Percentiles rank a stretch among this genome's conserved stretches.
Conservation (phyloP, 37 sponge, comb jelly and placozoan genomes). For the Bolinopsis microptera region DNA sequence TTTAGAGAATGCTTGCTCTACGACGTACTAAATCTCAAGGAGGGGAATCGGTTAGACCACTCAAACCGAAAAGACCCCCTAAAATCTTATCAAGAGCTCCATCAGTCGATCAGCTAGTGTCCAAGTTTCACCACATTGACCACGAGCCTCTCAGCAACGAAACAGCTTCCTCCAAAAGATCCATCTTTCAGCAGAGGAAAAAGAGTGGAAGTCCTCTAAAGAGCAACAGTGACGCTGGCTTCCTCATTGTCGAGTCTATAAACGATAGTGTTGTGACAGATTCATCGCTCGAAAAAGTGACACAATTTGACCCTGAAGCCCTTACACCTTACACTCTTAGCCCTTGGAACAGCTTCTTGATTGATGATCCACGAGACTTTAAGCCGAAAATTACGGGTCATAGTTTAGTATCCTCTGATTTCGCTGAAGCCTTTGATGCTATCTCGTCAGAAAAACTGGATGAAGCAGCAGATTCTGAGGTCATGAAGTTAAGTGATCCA, state of each 20-base stretch:
- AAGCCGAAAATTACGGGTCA: neutral
- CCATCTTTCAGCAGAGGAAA: conserved; percentile 18
- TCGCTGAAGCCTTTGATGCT: neutral
- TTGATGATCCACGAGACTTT: neutral
- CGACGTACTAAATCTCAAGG: too few species aligned
- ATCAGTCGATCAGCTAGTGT: neutral
- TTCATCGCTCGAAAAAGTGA: conserved; percentile 37
- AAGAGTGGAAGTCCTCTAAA: neutral
- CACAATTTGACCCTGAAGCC: neutral
- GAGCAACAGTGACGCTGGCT: neutral
- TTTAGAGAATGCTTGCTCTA: too few species aligned
- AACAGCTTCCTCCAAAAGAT: conserved; percentile 17
- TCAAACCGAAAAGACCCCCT: too few species aligned
- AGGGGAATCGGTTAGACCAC: neutral
- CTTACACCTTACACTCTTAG: neutral
- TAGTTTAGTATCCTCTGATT: neutral
- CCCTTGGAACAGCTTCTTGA: conserved; percentile 1
- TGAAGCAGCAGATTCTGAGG: neutral
- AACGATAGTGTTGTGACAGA: conserved; percentile 29
- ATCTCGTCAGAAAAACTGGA: neutral
- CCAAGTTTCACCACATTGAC: conserved; percentile 32
- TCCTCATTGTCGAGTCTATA: neutral
- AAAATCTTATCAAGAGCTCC: neutral
- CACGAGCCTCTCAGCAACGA: neutral
- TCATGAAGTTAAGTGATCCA: neutral